These are phyloP conservation scores for Platysteira castanea DNA, from an alignment of 2,113 vertebrate genomes.

Conservation along the genomic window DNA sequence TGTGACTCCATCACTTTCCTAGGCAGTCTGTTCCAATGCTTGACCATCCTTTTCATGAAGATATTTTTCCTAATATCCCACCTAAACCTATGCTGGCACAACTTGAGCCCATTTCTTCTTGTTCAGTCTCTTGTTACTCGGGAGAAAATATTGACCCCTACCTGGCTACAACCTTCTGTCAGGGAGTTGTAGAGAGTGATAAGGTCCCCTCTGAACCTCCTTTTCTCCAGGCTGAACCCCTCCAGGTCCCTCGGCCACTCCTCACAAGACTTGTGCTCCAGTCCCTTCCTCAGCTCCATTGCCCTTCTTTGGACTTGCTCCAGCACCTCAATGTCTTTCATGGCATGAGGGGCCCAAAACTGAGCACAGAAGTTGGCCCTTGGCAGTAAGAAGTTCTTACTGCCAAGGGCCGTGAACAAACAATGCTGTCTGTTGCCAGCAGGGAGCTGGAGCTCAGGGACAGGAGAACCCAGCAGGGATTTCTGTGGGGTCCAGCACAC, in stretches of 20 bases:
- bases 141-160: not conserved
- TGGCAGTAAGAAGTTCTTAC: too few species aligned
- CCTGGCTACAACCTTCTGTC: not conserved
- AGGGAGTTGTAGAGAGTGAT: rapidly evolving
- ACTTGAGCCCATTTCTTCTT: not conserved
- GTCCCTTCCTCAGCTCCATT: not conserved
- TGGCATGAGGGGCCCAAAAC: not conserved
- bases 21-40: not conserved
- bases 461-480: not conserved
- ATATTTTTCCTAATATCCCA: not conserved
- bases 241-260: not conserved
- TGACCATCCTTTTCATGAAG: not conserved
- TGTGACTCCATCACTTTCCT: not conserved
- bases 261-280: not conserved
- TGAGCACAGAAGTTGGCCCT: not conserved
- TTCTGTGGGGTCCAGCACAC: not conserved
- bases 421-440: not conserved
- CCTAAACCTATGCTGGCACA: not conserved
- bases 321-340: not conserved
- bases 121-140: not conserved
- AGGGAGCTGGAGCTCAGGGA: not conserved
- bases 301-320: not conserved
- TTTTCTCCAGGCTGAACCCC: not conserved
- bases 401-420: not conserved
- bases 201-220: not conserved